Evolutionary conservation across 2,797 vertebrate genomes (phyloP), one percentile per base, ranked within the genome.

Genomic region (Takifugu rubripes): DNA sequence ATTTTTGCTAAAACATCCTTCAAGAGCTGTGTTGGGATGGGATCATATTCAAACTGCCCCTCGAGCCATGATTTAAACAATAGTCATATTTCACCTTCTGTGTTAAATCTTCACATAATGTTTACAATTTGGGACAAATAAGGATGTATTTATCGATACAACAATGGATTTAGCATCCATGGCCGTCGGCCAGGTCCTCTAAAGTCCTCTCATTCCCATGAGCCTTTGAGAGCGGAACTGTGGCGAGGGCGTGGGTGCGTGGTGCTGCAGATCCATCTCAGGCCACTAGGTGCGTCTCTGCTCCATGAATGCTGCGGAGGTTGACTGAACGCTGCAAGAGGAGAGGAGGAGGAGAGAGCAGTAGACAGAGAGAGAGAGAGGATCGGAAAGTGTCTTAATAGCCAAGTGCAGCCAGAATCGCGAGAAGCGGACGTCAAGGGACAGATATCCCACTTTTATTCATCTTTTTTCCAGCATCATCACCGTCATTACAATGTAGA

Each of bases 281-380:
- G 64, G 82, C 94, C 94, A 86, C 94, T 92, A 93, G 94, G 93
- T 78, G 95, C 90, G 92, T 85, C 92, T 94, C 91, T 94, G 95
- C 92, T 94, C 92, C 93, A 95, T 91, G 92, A 91, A 48, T 91
- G 68, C 91, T 86, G 74, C 79, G 75, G 90, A 86, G 84, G 62
- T 71, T 70, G 73, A 55, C 63, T 27, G 44, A 25, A 59, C 12
- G 56, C 59, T 66, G 61, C 60, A 69, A 66, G 61, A 67, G 67
- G 42, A 33, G 64, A 45, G 49, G 60, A 47, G n/a, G 24, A 80
- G 45, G 25, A 47, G 52, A 17, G 54, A 45, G 79, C 42, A 25
- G 42, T 49, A 24, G 66, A 84, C 82, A 81, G 80, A 70, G 70
- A 89, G 89, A 88, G 87, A 85, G 87, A 88, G 89, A 90, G 87